A percentile compares a stretch with the other conserved stretches of the same genome.
Conservation (phyloP, 2,888 invertebrate species). For the Brachycybe producta region DNA sequence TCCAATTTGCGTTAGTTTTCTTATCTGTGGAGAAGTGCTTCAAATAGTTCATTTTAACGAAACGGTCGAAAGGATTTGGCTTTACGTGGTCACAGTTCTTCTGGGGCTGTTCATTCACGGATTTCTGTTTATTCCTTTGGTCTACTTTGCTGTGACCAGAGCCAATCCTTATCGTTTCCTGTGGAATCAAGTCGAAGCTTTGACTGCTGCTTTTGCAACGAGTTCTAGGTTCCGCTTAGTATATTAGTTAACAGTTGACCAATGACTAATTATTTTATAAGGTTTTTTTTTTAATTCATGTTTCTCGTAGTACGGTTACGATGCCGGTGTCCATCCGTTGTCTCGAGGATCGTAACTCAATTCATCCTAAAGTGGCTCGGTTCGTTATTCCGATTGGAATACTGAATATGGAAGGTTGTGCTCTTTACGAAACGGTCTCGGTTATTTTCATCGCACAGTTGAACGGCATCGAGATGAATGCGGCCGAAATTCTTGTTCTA, state of each 20-base stretch:
- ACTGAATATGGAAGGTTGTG: slow-evolving; percentile 42
- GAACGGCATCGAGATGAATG: slow-evolving; percentile 35
- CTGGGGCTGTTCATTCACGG: slow-evolving; percentile 46
- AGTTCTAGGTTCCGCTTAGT: slow-evolving; percentile 51
- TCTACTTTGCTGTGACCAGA: slow-evolving; percentile 46
- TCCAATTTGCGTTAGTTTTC: slow-evolving; percentile 52
- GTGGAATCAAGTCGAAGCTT: slow-evolving; percentile 50
- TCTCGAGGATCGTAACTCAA: slow-evolving; percentile 48
- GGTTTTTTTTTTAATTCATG: background rate
- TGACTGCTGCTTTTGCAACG: slow-evolving; percentile 50
- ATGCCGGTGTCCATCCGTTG: slow-evolving; percentile 53
- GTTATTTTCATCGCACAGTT: slow-evolving; percentile 43
- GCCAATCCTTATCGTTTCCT: slow-evolving; percentile 45
- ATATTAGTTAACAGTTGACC: too few relatives aligned
- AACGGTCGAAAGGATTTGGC: slow-evolving; percentile 46
- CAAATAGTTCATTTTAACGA: slow-evolving; percentile 45
- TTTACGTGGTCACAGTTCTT: slow-evolving; percentile 47
- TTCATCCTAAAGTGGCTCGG: slow-evolving; percentile 51
- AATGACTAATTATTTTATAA: too few relatives aligned
- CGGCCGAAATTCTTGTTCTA: slow-evolving; percentile 38
- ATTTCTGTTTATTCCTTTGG: slow-evolving; percentile 43
- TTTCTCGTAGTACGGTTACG: slow-evolving; percentile 48
- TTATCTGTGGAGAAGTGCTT: slow-evolving; percentile 52
- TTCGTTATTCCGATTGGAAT: slow-evolving; percentile 40
- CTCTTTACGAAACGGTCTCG: slow-evolving; percentile 42